These are phyloP conservation scores for Anticlea derivata DNA, from an alignment of 2,888 invertebrate genomes.

Conservation along the genomic window DNA sequence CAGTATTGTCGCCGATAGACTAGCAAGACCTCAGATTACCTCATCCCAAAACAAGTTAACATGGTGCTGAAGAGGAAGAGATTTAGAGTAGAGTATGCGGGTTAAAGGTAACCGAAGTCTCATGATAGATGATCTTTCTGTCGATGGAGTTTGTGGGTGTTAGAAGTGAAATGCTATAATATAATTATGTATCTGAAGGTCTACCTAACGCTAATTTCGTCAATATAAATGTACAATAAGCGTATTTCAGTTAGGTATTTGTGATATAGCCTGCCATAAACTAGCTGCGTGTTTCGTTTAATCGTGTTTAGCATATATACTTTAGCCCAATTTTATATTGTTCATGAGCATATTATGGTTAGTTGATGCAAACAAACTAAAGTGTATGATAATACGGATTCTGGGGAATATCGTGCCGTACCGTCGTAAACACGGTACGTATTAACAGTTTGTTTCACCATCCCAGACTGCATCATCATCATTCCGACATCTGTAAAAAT, in stretches of 20 bases:
- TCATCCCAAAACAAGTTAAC: constrained; percentile 18
- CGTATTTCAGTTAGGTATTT: constrained; percentile 56
- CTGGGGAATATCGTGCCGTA: constrained; percentile 85
- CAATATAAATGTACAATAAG: constrained; percentile 45
- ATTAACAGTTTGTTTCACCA: constrained; percentile 96
- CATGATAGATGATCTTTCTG: constrained; percentile 27
- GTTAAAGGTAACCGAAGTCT: constrained; percentile 31
- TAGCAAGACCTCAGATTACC: constrained; percentile 51
- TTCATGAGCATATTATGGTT: constrained; percentile 74
- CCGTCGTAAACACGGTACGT: constrained; percentile 91
- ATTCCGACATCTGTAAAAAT: constrained; percentile 97
- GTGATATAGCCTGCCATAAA: constrained; percentile 73
- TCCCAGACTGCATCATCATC: constrained; percentile 98
- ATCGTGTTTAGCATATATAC: constrained; percentile 75
- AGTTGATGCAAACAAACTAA: constrained; percentile 81
- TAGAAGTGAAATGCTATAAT: constrained; percentile 49
- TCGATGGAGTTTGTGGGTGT: constrained; percentile 37
- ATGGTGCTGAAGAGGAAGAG: constrained; percentile 6
- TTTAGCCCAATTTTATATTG: constrained; percentile 66
- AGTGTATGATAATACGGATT: constrained; percentile 74
- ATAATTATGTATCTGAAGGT: constrained; percentile 33
- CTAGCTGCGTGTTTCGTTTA: constrained; percentile 76
- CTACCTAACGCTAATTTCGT: constrained; percentile 44
- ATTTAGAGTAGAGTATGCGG: constrained; percentile 5
- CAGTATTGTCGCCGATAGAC: constrained; percentile 23